A percentile compares a stretch with the other conserved stretches of the same genome.
Evolutionary conservation across 92 coral and sea anemone genomes (phyloP).

Genomic region (Zoanthus sociatus): DNA sequence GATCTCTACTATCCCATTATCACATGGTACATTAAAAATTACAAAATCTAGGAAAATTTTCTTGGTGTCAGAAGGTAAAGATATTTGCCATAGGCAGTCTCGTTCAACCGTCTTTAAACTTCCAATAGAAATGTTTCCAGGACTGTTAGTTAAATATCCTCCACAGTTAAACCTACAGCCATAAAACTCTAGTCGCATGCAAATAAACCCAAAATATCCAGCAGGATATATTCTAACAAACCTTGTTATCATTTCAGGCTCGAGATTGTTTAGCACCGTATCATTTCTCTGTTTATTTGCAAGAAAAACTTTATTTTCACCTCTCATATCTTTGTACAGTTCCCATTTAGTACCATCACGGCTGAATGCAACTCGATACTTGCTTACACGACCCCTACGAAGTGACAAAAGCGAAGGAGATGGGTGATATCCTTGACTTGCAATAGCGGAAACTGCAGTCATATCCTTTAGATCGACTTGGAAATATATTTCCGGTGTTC

Average conservation of each 20-base stretch:
- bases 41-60: conserved; percentile 83
- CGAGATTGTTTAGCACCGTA: conserved; percentile 65
- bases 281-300: conserved; percentile 72
- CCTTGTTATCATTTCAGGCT: conserved; percentile 75
- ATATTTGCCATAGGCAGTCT: conserved; percentile 90
- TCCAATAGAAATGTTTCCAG: conserved; percentile 71
- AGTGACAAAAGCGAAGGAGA: conserved; percentile 61
- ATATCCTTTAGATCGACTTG: conserved; percentile 75
- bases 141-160: conserved; percentile 67
- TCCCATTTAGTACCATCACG: conserved; percentile 77
- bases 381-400: conserved; percentile 88
- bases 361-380: conserved; percentile 81
- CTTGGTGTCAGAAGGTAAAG: conserved; percentile 64
- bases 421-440: conserved; percentile 85
- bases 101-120: conserved; percentile 64
- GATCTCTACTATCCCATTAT: conserved; percentile 71
- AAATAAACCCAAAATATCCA: conserved; percentile 67
- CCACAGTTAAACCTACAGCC: conserved; percentile 93
- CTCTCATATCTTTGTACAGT: conserved; percentile 56
- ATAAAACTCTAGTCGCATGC: conserved; percentile 82
- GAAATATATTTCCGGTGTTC: conserved; percentile 66
- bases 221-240: conserved; percentile 77
- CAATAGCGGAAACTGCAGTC: conserved; percentile 78
- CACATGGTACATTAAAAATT: conserved; percentile 86
- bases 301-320: conserved; percentile 55